These are phyloP conservation scores for Eupleurogrammus muticus DNA, from an alignment of 2,797 vertebrate genomes.

Conservation along the genomic window DNA sequence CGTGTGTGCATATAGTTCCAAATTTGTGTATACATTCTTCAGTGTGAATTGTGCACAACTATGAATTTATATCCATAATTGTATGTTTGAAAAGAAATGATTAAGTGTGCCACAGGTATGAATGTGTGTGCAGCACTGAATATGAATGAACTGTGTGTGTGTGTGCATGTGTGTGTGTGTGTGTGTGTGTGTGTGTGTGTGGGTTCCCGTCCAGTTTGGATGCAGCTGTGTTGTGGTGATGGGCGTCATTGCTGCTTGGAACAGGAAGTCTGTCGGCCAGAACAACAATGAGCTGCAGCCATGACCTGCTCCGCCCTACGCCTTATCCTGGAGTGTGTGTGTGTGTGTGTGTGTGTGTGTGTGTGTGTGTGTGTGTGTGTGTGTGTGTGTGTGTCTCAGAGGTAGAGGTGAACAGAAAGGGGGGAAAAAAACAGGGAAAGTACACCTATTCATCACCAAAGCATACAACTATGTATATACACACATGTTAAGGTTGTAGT, in stretches of 20 bases:
- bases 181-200: constrained; percentile 18
- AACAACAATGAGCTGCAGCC: constrained; percentile 84
- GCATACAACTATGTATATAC: constrained; percentile 26
- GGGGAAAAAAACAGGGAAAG: constrained; percentile 60
- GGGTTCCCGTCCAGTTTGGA: constrained; percentile 53
- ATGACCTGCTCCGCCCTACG: constrained; percentile 79
- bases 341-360: constrained; percentile 30
- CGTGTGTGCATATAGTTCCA: not conserved
- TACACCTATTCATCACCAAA: constrained; percentile 42
- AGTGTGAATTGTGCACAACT: constrained; percentile 1
- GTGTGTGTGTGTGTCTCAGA: constrained; percentile 32
- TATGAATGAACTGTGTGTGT: constrained; percentile 46
- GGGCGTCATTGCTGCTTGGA: constrained; percentile 71
- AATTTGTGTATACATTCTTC: constrained; percentile 1
- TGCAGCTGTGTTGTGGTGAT: constrained; percentile 75
- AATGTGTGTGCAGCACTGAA: constrained; percentile 11
- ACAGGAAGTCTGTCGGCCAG: constrained; percentile 85
- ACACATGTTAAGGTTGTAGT: not conserved
- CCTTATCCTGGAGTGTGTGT: constrained; percentile 59
- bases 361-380: constrained; percentile 23
- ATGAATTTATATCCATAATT: constrained; percentile 5
- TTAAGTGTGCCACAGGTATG: constrained; percentile 18
- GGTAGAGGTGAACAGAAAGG: constrained; percentile 38
- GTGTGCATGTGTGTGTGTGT: no score
- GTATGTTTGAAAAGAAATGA: constrained; percentile 7